Base-by-base conservation (phyloP, 2,113 vertebrate genomes). In the Otolemur garnettii region DNA sequence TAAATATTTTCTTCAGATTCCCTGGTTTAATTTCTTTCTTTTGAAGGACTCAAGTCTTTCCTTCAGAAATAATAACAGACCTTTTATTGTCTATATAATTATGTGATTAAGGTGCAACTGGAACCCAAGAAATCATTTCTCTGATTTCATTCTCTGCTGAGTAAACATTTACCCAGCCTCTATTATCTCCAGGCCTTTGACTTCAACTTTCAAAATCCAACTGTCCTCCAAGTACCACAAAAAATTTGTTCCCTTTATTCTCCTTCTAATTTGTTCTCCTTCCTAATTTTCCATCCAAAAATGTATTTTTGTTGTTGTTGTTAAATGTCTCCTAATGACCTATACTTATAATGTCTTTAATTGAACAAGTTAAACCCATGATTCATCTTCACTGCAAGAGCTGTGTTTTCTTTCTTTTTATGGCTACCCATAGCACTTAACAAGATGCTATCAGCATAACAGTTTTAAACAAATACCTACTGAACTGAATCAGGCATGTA, bases 121-220 rank as follows among this genome's bases (percentile, higher is more conserved):
- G 9, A 71, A 71, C 1, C 4, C 11, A 2, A 68, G 74, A 30
- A 77, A 50, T 42, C 26, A 50, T 77, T 50, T 71, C 33, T 45
- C 59, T 81, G n/a, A 75, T 21, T 19, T 38, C 1, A 11, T 68
- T 84, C 10, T 72, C 9, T 71, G 28, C 26, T 60, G 60, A 2
- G 14, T 79, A 12, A 90, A 68, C 11, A 57, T 19, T 59, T 87
- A 57, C 6, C 38, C 22, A 72, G 10, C 15, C 30, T 89, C 60
- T 71, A 7, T 87, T 60, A 5, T 85, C 35, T 30, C 33, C 22
- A 87, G 13, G 3, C 5, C 18, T 66, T 87, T 75, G 19, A 21
- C 22, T 30, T 24, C 12, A 94, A 24, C 45, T 95, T 91, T 89
- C 30, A 96, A 87, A 82, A 59, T 50, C 22, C 60, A 77, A n/a